A percentile compares a stretch with the other conserved stretches of the same genome.
Conservation (phyloP, 2,797 vertebrate species). For the Phylloscopus collybita region DNA sequence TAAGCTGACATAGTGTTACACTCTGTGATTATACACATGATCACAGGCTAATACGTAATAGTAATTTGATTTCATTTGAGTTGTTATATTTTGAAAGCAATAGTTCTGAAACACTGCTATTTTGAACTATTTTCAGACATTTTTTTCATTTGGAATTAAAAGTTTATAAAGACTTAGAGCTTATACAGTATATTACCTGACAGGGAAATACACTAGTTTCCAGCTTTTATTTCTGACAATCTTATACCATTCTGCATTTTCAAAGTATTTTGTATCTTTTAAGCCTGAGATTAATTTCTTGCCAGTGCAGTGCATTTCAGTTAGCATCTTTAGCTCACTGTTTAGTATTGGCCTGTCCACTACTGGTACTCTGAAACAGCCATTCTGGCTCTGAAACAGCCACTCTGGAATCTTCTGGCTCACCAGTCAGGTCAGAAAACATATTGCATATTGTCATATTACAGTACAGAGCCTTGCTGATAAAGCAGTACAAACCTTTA, state of each 20-base stretch:
- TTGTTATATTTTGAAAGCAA: not conserved
- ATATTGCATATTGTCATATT: not conserved
- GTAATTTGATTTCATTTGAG: not conserved
- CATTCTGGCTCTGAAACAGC: constrained; percentile 27
- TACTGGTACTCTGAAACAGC: not conserved
- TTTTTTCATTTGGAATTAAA: not conserved
- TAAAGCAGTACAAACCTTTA: constrained; percentile 17
- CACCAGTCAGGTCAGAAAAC: constrained; percentile 23
- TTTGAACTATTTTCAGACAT: not conserved
- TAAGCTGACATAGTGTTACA: not conserved
- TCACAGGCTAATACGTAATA: not conserved
- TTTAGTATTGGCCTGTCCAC: not conserved
- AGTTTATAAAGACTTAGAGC: not conserved
- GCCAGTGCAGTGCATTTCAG: not conserved
- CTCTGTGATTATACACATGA: not conserved
- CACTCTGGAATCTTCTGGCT: constrained; percentile 41
- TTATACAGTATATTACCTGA: not conserved
- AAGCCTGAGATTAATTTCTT: not conserved
- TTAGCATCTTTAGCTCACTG: constrained; percentile 20
- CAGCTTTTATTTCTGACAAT: not conserved
- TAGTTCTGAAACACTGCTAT: not conserved
- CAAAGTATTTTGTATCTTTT: not conserved
- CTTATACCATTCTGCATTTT: not conserved
- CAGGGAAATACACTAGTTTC: not conserved
- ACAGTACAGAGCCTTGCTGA: constrained; percentile 11